Evolutionary conservation across 2,797 vertebrate species (phyloP).

Genomic region (Anas flavirostris): DNA sequence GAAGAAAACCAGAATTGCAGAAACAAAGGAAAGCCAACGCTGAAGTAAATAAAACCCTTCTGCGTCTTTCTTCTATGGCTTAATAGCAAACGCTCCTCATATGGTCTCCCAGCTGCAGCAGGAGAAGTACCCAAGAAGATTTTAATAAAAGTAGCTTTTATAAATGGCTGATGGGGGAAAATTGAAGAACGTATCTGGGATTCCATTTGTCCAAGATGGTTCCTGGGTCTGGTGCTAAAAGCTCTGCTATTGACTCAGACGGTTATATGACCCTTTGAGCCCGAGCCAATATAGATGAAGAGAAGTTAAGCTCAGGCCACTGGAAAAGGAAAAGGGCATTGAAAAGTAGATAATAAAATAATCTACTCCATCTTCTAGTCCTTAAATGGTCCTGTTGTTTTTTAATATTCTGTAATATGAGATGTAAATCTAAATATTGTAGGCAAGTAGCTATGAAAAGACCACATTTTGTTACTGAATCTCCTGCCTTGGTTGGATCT

Average conservation of each 20-base stretch:
- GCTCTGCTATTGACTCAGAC: neutral
- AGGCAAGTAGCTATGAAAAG: neutral
- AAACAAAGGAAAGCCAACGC: slow-evolving; percentile 31
- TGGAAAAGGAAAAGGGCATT: slow-evolving; percentile 11
- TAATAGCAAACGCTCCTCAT: slow-evolving; percentile 40
- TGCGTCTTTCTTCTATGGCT: slow-evolving; percentile 11
- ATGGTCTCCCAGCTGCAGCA: slow-evolving; percentile 30
- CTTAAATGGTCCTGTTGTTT: neutral
- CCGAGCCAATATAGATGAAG: neutral
- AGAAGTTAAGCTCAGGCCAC: neutral
- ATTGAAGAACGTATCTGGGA: neutral
- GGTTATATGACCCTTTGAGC: neutral
- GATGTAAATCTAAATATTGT: neutral
- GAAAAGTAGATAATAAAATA: slow-evolving; percentile 11
- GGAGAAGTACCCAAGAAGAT: slow-evolving; percentile 11
- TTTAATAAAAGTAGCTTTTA: slow-evolving; percentile 51
- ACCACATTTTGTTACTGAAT: neutral
- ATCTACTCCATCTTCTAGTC: neutral
- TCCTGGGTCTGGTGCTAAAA: slow-evolving; percentile 20
- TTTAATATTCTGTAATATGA: neutral
- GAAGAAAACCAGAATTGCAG: neutral
- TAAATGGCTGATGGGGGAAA: neutral
- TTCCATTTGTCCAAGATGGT: slow-evolving; percentile 53
- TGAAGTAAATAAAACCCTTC: slow-evolving; percentile 53
- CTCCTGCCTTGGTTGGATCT: neutral